These are phyloP conservation scores for Anarhynchus alexandrinus DNA, from an alignment of 2,113 vertebrate species.

Conservation along the genomic window DNA sequence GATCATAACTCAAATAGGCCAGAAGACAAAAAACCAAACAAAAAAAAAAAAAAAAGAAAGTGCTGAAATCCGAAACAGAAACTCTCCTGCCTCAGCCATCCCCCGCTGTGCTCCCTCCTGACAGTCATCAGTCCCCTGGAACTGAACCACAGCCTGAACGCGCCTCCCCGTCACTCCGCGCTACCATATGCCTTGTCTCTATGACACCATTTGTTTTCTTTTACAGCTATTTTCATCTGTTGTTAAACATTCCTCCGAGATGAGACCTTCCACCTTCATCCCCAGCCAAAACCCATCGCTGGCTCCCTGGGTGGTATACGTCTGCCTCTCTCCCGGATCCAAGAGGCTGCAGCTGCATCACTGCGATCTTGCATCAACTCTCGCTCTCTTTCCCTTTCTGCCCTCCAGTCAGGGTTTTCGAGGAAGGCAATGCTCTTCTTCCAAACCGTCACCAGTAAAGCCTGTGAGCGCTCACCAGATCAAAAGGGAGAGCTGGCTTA, in stretches of 20 bases:
- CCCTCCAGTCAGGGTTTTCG: neutral
- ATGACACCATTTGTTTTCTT: conserved; percentile 38
- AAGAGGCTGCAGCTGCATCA: conserved; percentile 8
- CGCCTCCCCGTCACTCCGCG: neutral
- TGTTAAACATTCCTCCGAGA: conserved; percentile 31
- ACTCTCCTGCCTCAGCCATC: neutral
- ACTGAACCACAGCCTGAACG: neutral
- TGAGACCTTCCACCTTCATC: conserved; percentile 36
- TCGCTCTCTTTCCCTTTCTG: neutral
- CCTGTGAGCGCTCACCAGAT: neutral
- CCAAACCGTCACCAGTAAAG: neutral
- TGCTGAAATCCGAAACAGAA: neutral
- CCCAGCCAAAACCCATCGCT: neutral
- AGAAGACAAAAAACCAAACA: neutral
- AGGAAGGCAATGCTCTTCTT: neutral
- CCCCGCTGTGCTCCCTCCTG: neutral
- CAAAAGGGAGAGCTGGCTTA: neutral
- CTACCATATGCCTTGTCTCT: neutral
- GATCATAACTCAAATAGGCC: neutral
- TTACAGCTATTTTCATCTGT: neutral
- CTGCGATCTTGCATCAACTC: fast-evolving
- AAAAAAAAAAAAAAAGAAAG: neutral
- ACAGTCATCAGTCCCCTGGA: neutral
- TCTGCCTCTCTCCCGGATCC: neutral
- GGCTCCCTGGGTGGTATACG: neutral